phyloP scores from a whole-genome alignment of 1,140 invertebrate genomes.

The Eufriesea mexicana region DNA sequence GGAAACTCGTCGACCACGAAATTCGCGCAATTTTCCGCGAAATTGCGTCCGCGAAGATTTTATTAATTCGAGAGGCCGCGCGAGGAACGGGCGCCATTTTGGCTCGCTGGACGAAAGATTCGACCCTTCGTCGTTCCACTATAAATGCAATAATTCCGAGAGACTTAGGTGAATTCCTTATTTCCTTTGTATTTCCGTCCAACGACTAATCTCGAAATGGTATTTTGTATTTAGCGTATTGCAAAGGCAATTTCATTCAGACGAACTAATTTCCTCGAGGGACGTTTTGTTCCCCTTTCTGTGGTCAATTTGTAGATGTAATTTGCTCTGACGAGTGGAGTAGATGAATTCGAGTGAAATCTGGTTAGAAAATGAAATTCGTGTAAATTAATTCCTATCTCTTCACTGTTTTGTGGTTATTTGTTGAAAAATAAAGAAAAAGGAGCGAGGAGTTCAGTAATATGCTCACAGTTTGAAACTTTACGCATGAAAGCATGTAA shows the following conservation, averaged over 20 bases:
- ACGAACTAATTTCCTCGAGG: not conserved
- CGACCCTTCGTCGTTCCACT: not conserved
- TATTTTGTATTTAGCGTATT: not conserved
- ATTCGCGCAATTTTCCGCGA: conserved; percentile 11
- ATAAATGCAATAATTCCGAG: not conserved
- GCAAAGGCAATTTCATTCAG: not conserved
- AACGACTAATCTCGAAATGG: not conserved
- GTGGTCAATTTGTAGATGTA: not conserved
- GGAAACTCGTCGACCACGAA: not conserved
- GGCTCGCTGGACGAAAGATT: not conserved
- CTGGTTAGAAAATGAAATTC: too few species aligned
- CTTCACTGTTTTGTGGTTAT: too few species aligned
- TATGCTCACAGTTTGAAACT: too few species aligned
- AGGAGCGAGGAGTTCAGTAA: too few species aligned
- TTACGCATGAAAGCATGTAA: too few species aligned
- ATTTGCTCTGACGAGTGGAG: not conserved
- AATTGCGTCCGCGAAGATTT: conserved; percentile 22
- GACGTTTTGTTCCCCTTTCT: not conserved
- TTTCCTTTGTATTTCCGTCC: not conserved
- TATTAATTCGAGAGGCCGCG: not conserved
- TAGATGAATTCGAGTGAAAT: too few species aligned
- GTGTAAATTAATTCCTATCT: too few species aligned
- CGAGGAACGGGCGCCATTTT: not conserved
- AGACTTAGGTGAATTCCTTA: too few species aligned
- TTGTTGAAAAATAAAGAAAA: too few species aligned